These are phyloP conservation scores for Drosophila nr. medialis DNA, from an alignment of 2,888 invertebrate species.

Conservation along the genomic window DNA sequence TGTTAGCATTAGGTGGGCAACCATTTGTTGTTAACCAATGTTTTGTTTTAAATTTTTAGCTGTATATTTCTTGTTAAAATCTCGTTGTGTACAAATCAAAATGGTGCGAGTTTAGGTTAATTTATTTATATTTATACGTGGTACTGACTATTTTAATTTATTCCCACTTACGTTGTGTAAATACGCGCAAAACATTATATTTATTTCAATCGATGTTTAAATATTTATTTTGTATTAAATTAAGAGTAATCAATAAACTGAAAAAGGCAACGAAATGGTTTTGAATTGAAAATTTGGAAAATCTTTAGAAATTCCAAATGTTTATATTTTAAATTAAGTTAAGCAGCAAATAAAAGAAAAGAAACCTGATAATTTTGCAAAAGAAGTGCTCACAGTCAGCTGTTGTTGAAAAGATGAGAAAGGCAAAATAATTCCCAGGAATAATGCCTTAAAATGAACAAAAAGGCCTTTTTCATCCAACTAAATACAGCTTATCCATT, in stretches of 20 bases:
- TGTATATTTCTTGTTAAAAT: conserved; percentile 46
- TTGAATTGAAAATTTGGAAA: not conserved
- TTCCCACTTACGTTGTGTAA: conserved; percentile 48
- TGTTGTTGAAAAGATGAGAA: not conserved
- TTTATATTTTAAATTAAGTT: not conserved
- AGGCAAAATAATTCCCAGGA: not conserved
- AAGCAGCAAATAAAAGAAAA: not conserved
- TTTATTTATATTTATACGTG: conserved; percentile 32
- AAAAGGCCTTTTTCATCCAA: not conserved
- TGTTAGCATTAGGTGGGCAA: conserved; percentile 19
- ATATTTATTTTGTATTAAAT: conserved; percentile 24
- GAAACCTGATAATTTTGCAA: not conserved
- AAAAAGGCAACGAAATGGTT: not conserved
- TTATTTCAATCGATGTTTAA: conserved; percentile 27
- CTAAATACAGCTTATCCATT: not conserved
- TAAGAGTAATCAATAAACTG: conserved; percentile 16
- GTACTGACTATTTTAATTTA: conserved; percentile 15
- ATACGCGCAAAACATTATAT: conserved; percentile 46
- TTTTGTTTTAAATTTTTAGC: conserved; percentile 51
- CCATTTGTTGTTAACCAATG: conserved; percentile 50
- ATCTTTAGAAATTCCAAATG: not conserved
- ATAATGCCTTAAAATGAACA: not conserved
- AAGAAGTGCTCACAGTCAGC: not conserved
- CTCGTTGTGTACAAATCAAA: conserved; percentile 59
- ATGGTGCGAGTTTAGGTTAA: conserved; percentile 60